These are phyloP conservation scores for Scomber colias DNA, from an alignment of 2,113 vertebrate genomes.

Conservation along the genomic window DNA sequence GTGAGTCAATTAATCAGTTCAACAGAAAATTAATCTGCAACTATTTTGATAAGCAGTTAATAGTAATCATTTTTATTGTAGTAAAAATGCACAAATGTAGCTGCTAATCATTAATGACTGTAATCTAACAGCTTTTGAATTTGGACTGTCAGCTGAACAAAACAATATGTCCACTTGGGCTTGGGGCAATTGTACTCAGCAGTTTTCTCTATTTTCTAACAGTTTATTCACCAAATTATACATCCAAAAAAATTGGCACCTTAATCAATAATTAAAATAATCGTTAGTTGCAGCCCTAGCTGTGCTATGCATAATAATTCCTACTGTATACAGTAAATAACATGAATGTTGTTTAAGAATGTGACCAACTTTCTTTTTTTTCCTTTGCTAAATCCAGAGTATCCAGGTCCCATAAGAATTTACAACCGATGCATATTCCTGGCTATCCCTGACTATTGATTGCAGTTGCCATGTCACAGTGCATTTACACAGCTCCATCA, in stretches of 20 bases:
- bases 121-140: too few relatives aligned
- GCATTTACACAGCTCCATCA: slow-evolving; percentile 53
- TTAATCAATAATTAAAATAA: background rate
- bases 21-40: background rate
- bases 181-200: too few relatives aligned
- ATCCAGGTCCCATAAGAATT: slow-evolving; percentile 59
- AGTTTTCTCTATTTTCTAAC: too few relatives aligned
- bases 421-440: slow-evolving; percentile 39
- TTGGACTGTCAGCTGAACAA: too few relatives aligned
- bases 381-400: slow-evolving; percentile 36
- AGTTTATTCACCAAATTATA: background rate
- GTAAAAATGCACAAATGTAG: too few relatives aligned
- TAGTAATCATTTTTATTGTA: too few relatives aligned
- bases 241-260: background rate
- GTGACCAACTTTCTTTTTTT: slow-evolving; percentile 5
- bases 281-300: background rate
- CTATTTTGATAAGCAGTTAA: too few relatives aligned
- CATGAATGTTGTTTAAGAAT: background rate
- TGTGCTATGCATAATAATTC: background rate
- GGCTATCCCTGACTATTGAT: slow-evolving; percentile 20
- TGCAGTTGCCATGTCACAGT: slow-evolving; percentile 32
- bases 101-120: too few relatives aligned
- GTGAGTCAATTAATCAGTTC: background rate
- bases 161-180: too few relatives aligned
- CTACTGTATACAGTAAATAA: background rate